Percentiles rank a stretch among this genome's conserved stretches.
Conservation (phyloP, 2,113 vertebrate genomes). For the Capricornis sumatraensis region DNA sequence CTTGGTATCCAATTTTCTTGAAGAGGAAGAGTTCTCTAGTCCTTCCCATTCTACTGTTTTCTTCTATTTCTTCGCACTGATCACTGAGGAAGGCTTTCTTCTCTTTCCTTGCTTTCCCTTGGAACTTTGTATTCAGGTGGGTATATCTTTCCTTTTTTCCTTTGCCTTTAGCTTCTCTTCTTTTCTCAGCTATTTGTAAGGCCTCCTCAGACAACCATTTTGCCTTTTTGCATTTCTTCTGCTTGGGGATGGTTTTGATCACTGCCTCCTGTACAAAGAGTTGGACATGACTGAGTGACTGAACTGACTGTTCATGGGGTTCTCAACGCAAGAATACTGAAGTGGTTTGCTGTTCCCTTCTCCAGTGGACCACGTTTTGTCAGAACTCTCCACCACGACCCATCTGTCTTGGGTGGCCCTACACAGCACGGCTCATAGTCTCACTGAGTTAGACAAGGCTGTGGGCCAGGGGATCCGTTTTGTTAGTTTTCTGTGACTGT, state of each 20-base stretch:
- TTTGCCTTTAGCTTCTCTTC: background rate
- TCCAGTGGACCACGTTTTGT: background rate
- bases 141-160: background rate
- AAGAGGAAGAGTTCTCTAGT: background rate
- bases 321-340: background rate
- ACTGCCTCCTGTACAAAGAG: background rate
- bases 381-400: background rate
- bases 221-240: background rate
- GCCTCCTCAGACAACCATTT: background rate
- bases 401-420: background rate
- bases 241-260: background rate
- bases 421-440: background rate
- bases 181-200: background rate
- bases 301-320: background rate
- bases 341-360: background rate
- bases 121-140: background rate
- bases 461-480: background rate
- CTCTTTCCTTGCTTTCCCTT: background rate
- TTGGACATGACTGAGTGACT: accelerated
- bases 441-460: background rate
- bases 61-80: background rate
- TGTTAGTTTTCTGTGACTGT: background rate
- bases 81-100: background rate
- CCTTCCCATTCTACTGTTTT: background rate
- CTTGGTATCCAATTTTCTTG: background rate